Conservation (phyloP, 2,113 vertebrate species). For the Entomyzon cyanotis region DNA sequence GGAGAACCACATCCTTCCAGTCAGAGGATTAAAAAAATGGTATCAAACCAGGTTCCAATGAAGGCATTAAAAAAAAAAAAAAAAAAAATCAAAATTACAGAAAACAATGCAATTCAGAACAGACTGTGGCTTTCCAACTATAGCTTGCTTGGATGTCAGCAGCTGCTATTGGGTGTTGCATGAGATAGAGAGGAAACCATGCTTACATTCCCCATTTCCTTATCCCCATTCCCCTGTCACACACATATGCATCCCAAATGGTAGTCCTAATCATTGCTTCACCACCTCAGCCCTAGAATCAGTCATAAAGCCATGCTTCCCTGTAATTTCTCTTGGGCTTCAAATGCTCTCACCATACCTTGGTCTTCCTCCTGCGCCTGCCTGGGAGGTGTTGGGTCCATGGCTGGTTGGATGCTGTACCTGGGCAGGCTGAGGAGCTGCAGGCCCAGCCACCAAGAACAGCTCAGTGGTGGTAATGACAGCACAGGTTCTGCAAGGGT, state of each 20-base stretch:
- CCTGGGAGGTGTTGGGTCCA: neutral
- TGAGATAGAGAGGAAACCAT: neutral
- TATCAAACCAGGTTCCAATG: neutral
- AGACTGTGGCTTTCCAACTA: neutral
- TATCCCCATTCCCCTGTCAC: neutral
- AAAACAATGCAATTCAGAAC: neutral
- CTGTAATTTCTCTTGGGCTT: neutral
- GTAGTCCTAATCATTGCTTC: neutral
- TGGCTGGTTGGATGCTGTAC: rapidly evolving
- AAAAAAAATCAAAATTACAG: neutral
- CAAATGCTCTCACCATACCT: neutral
- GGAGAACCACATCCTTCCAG: neutral
- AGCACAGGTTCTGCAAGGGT: neutral
- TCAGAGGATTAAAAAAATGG: neutral
- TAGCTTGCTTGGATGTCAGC: neutral
- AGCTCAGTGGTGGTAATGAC: neutral
- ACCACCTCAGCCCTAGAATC: neutral
- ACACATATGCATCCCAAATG: neutral
- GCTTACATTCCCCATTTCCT: neutral
- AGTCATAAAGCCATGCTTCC: neutral
- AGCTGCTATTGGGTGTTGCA: neutral
- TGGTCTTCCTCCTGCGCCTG: neutral
- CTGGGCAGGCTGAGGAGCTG: neutral
- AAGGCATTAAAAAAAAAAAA: neutral
- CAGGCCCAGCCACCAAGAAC: neutral